Evolutionary conservation across 2,797 vertebrate species (phyloP), one percentile per base, ranked within the genome.

Genomic region (Rhinatrema bivittatum): DNA sequence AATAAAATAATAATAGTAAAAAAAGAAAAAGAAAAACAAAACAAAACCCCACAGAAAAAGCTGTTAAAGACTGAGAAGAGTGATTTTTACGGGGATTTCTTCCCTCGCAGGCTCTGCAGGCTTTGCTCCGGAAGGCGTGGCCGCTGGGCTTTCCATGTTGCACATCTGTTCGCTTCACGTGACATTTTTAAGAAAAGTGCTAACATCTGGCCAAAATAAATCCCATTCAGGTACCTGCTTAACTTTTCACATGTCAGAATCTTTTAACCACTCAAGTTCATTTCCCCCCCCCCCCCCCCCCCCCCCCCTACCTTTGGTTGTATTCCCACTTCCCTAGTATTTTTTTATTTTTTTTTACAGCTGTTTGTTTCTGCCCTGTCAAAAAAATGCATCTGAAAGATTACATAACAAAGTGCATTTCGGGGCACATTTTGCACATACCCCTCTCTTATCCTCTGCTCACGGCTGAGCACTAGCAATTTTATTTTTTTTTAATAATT

Each of bases 171-270:
- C 81, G 36, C 54, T 87, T 87, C 91, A 93, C 85, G 87, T 93
- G 91, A 94, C 89, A 34, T 76, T 85, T 60, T 68, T 79, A 72
- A 63, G 68, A 77, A 87, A 89, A 89, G 81, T 74, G 75, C 76
- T 70, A 87, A 92, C 93, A 95, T 93, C 89, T 94, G 91, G 84
- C 87, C 84, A 87, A 90, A 87, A 91, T 89, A 89, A 88, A 81
- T 85, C 85, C 83, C 83, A 80, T 88, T 88, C 87, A 74, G 82
- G 82, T 86, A 90, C 86, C 86, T 86, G 86, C 76, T 83, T 81
- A 69, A 79, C 81, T 79, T 78, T 81, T 84, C 87, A 72, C 77
- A 82, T 82, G 89, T 86, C 84, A 87, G 74, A 68, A 71, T 56
- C 57, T 62, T 68, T 73, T 70, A 60, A 42, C 44, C 36, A 50